These are phyloP conservation scores for Trachops cirrhosus DNA, from an alignment of 2,797 vertebrate genomes.

Conservation along the genomic window DNA sequence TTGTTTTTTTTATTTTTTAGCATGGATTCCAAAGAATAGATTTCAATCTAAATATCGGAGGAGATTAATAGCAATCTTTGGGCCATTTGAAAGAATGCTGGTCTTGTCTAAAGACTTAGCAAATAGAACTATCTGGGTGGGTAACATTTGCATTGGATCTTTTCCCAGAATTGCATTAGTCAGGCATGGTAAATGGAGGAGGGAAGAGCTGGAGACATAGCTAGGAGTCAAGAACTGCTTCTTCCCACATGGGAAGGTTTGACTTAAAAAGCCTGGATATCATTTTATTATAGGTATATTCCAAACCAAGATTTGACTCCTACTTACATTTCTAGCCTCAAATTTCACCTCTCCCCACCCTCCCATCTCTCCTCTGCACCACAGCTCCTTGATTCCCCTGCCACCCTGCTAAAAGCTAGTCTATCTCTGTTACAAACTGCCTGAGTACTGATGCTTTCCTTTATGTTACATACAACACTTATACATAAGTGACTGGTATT, in stretches of 20 bases:
- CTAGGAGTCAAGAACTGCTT: neutral
- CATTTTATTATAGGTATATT: neutral
- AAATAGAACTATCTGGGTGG: neutral
- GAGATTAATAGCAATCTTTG: slow-evolving; percentile 20
- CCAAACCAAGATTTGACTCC: neutral
- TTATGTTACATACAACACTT: neutral
- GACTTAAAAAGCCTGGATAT: neutral
- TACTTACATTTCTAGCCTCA: neutral
- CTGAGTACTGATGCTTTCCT: neutral
- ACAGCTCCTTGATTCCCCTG: neutral
- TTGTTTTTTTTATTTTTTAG: neutral
- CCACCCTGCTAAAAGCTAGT: neutral
- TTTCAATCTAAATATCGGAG: slow-evolving; percentile 45
- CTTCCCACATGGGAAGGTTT: neutral
- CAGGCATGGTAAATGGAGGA: neutral
- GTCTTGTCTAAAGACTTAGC: slow-evolving; percentile 1
- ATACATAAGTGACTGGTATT: neutral
- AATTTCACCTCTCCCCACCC: neutral
- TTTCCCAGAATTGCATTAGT: slow-evolving; percentile 40
- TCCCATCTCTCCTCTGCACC: neutral
- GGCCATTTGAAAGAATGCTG: neutral
- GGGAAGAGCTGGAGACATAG: neutral
- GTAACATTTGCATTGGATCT: neutral
- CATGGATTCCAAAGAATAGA: neutral
- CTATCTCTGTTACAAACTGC: neutral